Base-by-base conservation (phyloP, 1,140 invertebrate species). In the Lucilia cuprina region DNA sequence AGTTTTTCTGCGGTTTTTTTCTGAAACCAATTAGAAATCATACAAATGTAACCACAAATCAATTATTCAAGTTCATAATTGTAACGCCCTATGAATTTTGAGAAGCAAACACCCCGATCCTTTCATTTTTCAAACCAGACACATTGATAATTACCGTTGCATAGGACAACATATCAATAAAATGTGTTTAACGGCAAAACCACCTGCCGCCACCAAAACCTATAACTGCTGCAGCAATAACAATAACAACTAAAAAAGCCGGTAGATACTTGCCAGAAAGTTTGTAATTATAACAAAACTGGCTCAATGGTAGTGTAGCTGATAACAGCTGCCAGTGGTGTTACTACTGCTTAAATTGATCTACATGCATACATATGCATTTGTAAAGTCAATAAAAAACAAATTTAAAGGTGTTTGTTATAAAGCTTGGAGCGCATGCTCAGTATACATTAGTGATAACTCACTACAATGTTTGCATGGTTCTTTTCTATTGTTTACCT, bases 41-140 rank as follows among this genome's bases (percentile, higher is more conserved):
- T 55, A 17, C 12, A 55, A 14, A 12, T 55, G 50, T 65, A 49
- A 82, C 25, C 50, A 25, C 50, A 75, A 75, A 75, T 83, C 41
- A 74, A 70, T 49, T 60, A 83, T 30, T 1, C 13, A 75, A 49
- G 65, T 75, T 35, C 12, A 75, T 34, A 70, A 83, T 35, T 30
- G 83, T n/a, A 83, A 41, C 47, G 74, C 83, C 77, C 77, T 21
- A 50, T 21, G 21, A 80, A 49, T 80, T 80, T 49, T 49, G n/a
- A 17, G 25, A 80, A 49, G 41, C 10, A 1, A 21, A 21, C n/a
- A 30, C 25, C 25, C 25, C 50, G 41, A 35, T 49, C 77, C 17
- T 60, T 70, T 70, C 7, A 70, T 21, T 30, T 30, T 30, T 12
- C 50, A 55, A 80, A 47, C 41, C n/a, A 77, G 49, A 21, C 77